Evolutionary conservation across 2,888 invertebrate genomes (phyloP).

Genomic region (Eugnorisma glareosa): DNA sequence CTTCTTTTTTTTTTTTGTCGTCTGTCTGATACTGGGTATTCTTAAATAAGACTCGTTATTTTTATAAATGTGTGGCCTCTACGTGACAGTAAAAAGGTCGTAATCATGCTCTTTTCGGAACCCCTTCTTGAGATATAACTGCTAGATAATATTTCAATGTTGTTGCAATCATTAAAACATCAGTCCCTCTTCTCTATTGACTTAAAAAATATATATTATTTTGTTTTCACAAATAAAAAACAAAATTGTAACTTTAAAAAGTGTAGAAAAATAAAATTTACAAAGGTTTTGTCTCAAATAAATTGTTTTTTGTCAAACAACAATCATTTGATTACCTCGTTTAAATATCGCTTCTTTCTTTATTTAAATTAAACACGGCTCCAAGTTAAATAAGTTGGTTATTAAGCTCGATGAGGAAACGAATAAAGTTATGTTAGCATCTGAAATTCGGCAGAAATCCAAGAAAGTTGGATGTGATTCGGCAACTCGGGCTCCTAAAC

Average conservation of each 20-base stretch:
- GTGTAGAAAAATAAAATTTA: background rate
- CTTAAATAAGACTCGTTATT: slow-evolving; percentile 38
- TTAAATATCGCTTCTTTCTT: slow-evolving; percentile 60
- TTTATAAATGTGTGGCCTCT: slow-evolving; percentile 17
- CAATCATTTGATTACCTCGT: slow-evolving; percentile 37
- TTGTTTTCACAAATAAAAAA: background rate
- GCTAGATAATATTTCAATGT: background rate
- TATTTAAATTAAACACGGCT: slow-evolving; percentile 66
- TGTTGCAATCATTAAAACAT: background rate
- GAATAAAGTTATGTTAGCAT: slow-evolving; percentile 80
- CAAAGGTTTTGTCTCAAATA: background rate
- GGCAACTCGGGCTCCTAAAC: slow-evolving; percentile 79
- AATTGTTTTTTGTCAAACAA: slow-evolving; percentile 25
- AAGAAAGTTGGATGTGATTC: slow-evolving; percentile 84
- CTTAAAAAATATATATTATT: background rate
- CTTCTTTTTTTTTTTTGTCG: background rate
- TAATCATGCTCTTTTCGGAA: background rate
- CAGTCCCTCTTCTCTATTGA: background rate
- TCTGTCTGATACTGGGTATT: slow-evolving; percentile 17
- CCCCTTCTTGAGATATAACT: slow-evolving; percentile 8
- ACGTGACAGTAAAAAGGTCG: slow-evolving; percentile 28
- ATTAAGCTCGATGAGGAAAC: slow-evolving; percentile 77
- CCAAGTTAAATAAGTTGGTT: slow-evolving; percentile 75
- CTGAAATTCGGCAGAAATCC: slow-evolving; percentile 84
- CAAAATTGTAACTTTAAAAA: background rate